Evolutionary conservation across 1,140 invertebrate genomes (phyloP).

Genomic region (Eueides isabella): DNA sequence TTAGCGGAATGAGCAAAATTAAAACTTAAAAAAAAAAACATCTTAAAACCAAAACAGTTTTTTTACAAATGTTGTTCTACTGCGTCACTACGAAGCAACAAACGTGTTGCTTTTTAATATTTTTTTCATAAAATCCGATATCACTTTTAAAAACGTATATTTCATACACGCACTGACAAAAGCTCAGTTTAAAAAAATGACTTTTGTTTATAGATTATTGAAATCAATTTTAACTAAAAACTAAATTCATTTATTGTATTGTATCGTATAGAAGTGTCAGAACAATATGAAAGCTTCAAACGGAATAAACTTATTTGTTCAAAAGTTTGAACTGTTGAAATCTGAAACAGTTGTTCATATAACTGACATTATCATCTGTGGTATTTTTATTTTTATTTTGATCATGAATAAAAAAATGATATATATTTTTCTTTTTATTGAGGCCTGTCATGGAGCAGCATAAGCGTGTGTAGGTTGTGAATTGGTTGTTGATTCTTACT

Average conservation of each 20-base stretch:
- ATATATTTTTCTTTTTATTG: too few relatives aligned
- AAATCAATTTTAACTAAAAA: background rate
- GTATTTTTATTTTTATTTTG: background rate
- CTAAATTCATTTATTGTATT: slow-evolving; percentile 8
- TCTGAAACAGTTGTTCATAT: background rate
- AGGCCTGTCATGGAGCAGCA: too few relatives aligned
- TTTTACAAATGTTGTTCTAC: too few relatives aligned
- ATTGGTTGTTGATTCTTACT: too few relatives aligned
- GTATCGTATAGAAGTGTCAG: slow-evolving; percentile 1
- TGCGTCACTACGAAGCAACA: too few relatives aligned
- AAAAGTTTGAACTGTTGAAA: background rate
- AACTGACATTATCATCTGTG: background rate
- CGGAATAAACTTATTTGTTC: background rate
- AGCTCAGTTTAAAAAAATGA: background rate
- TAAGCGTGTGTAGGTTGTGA: too few relatives aligned
- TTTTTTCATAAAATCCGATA: background rate
- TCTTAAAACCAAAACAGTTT: too few relatives aligned
- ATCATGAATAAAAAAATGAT: background rate
- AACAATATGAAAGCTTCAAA: slow-evolving; percentile 1
- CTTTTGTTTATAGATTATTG: background rate
- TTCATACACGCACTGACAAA: background rate
- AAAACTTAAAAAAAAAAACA: too few relatives aligned
- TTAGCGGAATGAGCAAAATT: too few relatives aligned
- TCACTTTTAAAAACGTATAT: too few relatives aligned
- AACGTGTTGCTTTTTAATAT: background rate